Evolutionary conservation across 2,888 invertebrate species (phyloP), one percentile per base, ranked within the genome.

Genomic region (Incurvaria masculella): DNA sequence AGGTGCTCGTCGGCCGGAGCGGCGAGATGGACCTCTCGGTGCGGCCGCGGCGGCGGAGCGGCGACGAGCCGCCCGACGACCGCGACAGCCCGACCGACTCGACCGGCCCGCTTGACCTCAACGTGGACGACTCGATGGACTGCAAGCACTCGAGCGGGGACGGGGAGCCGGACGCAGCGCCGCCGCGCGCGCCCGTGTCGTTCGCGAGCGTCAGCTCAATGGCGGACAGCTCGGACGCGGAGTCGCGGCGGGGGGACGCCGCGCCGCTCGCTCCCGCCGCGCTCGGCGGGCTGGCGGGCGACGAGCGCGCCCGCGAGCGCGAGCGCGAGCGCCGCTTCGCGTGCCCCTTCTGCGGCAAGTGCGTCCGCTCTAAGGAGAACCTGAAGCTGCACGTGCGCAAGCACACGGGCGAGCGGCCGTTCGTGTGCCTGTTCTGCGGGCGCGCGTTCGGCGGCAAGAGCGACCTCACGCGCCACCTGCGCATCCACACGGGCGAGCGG

Each of bases 391-490:
- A 93, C 69, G 91, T 93, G 18, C 82, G 92, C 49, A 93, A 93
- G 61, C 93, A 93, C 64, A 86, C 86, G 4, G 92, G 92, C 10
- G 93, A 93, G 66, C 81, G 93, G 23, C 93, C 93, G n/a, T 94
- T 93, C 65, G 93, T 92, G 48, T 94, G 93, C 59, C 78, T 93
- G 52, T 94, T 93, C 67, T 94, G 94, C 66, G 92, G 92, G 0
- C 80, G 92, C 21, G 92, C 92, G 19, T 93, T 93, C 61, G 92
- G 93, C 4, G 92, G 92, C 21, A 93, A 93, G 69, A 91, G 91
- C 63, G 92, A 93, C 64, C 73, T 93, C 57, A 93, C 92, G 17
- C 85, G 92, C 21, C 93, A 93, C 66, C 79, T 93, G 54, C 84
- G 93, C 55, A 93, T 93, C 55, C 93, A 93, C 67, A 93, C 93